Conservation (phyloP, 2,113 vertebrate species). For the Halcyon malimbica region DNA sequence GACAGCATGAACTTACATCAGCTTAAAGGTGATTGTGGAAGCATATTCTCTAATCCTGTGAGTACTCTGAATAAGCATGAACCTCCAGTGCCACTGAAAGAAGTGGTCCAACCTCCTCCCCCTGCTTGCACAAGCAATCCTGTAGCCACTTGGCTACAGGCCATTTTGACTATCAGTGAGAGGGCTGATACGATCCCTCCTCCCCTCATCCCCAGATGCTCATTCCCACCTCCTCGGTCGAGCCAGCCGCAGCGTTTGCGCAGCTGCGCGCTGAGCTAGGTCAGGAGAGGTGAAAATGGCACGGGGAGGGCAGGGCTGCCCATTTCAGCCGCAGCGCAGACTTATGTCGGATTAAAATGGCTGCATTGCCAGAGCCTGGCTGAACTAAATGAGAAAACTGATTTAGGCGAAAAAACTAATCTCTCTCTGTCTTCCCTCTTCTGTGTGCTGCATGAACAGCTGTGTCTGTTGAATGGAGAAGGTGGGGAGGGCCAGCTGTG, state of each 20-base stretch:
- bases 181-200: neutral
- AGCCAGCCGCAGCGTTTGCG: neutral
- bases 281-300: constrained; percentile 44
- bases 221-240: neutral
- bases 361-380: neutral
- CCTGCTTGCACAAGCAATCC: constrained; percentile 20
- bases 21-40: constrained; percentile 7
- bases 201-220: neutral
- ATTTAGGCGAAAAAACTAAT: constrained; percentile 12
- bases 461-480: neutral
- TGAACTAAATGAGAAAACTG: constrained; percentile 28
- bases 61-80: neutral
- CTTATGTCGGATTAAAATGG: constrained; percentile 27
- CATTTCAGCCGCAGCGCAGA: neutral
- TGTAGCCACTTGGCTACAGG: neutral
- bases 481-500: constrained; percentile 29
- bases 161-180: neutral
- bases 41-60: constrained; percentile 8
- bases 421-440: neutral
- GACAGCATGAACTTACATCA: neutral
- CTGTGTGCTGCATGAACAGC: neutral
- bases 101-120: neutral
- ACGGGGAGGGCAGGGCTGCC: neutral
- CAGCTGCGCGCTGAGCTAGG: constrained; percentile 21
- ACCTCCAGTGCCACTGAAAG: neutral